These are phyloP conservation scores for Sabatieria punctata DNA, from an alignment of 2,888 invertebrate species.

Conservation along the genomic window DNA sequence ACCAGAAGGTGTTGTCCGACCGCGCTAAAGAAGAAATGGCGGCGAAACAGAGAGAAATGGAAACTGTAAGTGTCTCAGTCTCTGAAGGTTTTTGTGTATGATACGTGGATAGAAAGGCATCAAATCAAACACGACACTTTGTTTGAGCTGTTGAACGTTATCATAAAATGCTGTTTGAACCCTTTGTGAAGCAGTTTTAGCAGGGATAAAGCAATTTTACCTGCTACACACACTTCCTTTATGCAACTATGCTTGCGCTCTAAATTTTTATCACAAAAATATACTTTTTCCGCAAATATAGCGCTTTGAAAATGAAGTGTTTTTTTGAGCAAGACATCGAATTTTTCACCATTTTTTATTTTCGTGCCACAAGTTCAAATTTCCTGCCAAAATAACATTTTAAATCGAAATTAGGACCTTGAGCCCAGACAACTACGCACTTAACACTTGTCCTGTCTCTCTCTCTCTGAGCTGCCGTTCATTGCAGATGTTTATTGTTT, in stretches of 20 bases:
- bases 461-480: no score
- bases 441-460: no score
- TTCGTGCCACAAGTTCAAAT: no score
- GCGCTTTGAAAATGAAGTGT: background rate
- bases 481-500: no score
- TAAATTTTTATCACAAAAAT: background rate
- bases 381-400: no score
- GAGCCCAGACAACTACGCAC: no score
- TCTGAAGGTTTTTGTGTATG: background rate
- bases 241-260: background rate
- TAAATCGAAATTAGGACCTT: no score
- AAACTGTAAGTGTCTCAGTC: conserved; percentile 23
- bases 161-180: background rate
- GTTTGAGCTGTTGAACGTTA: background rate
- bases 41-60: conserved; percentile 35
- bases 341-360: no score
- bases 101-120: background rate
- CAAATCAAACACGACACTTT: background rate
- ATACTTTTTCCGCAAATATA: background rate
- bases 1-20: conserved; percentile 30
- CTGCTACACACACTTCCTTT: background rate
- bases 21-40: conserved; percentile 32
- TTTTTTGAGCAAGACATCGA: no score
- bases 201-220: background rate
- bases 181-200: background rate